These are phyloP conservation scores for Smutsia gigantea DNA, from an alignment of 2,797 vertebrate species.

Conservation along the genomic window DNA sequence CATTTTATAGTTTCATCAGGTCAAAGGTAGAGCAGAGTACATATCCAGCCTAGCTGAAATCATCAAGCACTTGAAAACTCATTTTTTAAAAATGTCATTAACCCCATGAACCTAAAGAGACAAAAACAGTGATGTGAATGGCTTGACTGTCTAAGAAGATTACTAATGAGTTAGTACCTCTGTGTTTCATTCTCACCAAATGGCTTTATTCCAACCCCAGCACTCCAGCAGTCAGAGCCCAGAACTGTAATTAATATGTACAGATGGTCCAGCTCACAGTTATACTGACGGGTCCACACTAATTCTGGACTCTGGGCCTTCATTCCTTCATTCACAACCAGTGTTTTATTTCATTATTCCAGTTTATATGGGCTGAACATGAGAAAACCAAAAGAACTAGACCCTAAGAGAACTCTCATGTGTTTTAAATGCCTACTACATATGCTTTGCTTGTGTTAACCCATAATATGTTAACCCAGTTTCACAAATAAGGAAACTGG, in stretches of 20 bases:
- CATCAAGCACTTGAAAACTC: constrained; percentile 57
- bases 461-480: not conserved
- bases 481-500: constrained; percentile 45
- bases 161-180: not conserved
- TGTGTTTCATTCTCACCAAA: not conserved
- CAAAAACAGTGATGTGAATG: constrained; percentile 2
- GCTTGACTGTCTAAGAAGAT: not conserved
- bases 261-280: not conserved
- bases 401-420: not conserved
- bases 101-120: constrained; percentile 44
- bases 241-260: not conserved
- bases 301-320: not conserved
- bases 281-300: not conserved
- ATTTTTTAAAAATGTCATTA: constrained; percentile 50
- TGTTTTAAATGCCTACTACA: not conserved
- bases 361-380: not conserved
- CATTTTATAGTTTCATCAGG: not conserved
- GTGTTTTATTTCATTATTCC: not conserved
- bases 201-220: not conserved
- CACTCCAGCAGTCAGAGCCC: not conserved
- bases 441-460: not conserved
- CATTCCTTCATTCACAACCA: not conserved
- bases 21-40: constrained; percentile 46
- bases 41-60: constrained; percentile 27
- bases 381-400: not conserved